Conservation (phyloP, 2,888 invertebrate genomes). For the Drosophila atripex region DNA sequence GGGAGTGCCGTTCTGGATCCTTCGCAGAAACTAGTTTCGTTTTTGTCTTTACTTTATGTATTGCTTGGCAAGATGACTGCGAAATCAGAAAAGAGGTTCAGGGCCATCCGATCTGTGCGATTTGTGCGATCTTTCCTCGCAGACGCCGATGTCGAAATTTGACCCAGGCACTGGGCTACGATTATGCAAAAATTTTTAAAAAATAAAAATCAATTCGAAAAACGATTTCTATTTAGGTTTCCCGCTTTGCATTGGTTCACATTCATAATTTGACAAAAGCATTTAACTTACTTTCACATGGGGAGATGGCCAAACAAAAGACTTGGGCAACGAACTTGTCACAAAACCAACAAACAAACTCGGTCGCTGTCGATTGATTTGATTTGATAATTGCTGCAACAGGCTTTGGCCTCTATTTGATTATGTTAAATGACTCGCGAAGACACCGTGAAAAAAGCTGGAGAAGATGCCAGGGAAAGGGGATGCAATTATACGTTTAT, state of each 20-base stretch:
- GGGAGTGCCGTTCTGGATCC: conserved; percentile 22
- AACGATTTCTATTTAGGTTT: conserved; percentile 75
- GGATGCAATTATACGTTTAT: conserved; percentile 6
- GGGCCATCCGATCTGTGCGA: conserved; percentile 53
- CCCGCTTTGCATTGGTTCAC: conserved; percentile 67
- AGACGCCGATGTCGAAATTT: conserved; percentile 55
- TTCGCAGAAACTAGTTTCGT: conserved; percentile 58
- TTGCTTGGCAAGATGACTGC: conserved; percentile 46
- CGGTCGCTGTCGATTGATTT: conserved; percentile 48
- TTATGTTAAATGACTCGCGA: conserved; percentile 40
- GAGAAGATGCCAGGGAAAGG: not conserved
- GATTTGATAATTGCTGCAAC: conserved; percentile 74
- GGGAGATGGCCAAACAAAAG: conserved; percentile 59
- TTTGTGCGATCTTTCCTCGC: conserved; percentile 7
- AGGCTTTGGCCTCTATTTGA: conserved; percentile 58
- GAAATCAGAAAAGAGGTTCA: conserved; percentile 60
- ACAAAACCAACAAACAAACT: conserved; percentile 59
- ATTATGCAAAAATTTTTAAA: conserved; percentile 60
- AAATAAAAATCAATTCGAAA: conserved; percentile 39
- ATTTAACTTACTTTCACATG: conserved; percentile 71
- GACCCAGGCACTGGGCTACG: conserved; percentile 54
- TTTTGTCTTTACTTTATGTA: conserved; percentile 43
- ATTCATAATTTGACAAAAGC: conserved; percentile 63
- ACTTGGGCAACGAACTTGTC: conserved; percentile 78
- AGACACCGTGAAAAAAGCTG: not conserved